Percentiles rank a stretch among this genome's conserved stretches.
phyloP scores from a whole-genome alignment of 1,140 invertebrate genomes.

The Triops cancriformis region DNA sequence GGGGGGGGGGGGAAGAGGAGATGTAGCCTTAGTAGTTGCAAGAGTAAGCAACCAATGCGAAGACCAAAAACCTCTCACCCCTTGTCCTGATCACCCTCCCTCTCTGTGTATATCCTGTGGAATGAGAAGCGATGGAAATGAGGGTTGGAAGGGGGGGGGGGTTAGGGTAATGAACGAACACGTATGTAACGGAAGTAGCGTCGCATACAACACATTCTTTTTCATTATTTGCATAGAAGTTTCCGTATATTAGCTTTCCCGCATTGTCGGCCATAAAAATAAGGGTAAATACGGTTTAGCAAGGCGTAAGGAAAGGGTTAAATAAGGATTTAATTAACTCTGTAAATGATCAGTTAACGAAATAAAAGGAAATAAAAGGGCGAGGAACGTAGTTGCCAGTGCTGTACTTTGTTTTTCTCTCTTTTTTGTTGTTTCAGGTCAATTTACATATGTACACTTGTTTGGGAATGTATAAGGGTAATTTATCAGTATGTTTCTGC shows the following conservation, averaged over 20 bases:
- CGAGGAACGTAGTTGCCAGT: background rate
- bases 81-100: no score
- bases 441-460: background rate
- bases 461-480: background rate
- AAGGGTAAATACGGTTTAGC: background rate
- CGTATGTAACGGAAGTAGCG: background rate
- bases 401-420: no score
- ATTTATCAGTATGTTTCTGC: no score
- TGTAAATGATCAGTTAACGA: no score
- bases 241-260: background rate
- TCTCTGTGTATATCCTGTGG: background rate
- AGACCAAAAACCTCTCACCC: no score
- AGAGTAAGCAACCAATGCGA: no score
- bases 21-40: no score
- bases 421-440: background rate
- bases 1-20: no score
- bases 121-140: background rate
- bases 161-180: background rate
- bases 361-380: no score
- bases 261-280: background rate
- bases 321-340: no score
- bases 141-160: background rate
- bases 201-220: background rate
- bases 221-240: background rate
- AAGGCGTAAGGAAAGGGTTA: no score